Base-by-base conservation (phyloP, 2,888 invertebrate species). In the Oxytorus armatus region DNA sequence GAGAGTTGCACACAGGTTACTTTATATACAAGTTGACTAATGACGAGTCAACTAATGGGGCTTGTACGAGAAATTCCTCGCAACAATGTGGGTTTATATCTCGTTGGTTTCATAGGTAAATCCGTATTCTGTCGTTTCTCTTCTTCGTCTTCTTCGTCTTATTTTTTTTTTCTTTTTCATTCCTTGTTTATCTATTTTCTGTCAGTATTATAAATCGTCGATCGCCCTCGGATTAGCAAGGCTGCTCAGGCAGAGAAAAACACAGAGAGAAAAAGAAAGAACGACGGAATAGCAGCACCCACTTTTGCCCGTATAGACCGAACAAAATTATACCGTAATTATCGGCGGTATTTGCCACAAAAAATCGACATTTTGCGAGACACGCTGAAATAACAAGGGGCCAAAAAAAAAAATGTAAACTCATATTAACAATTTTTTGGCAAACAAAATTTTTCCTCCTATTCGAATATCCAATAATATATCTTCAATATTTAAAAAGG, bases 271-370 rank as follows among this genome's bases (percentile, higher is more conserved):
- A 18, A 39, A 39, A n/a, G 14, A 63, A 14, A 14, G 18, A 39
- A 49, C 25, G 14, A 75, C 51, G 59, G 51, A 68, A n/a, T n/a
- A 16, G 25, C 25, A 44, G 25, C 65, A 49, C 51, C 59, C 44
- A 74, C 85, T 87, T 87, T 86, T 29, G 83, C 85, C 87, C 87
- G 86, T 86, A 87, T 85, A 81, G 73, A 77, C 68, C n/a, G 68
- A 14, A 70, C 78, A 81, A 84, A 86, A 87, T 88, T 87, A 86
- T 85, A 84, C 84, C 83, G 78, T 84, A 83, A 81, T 88, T 86
- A 86, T 87, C 86, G 84, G 82, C 82, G 81, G 85, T 86, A 87
- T 88, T 85, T 86, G 83, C 84, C 84, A 83, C 85, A 82, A 83
- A 55, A 75, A 53, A 55, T 65, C n/a, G 44, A 66, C 51, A 39